A percentile compares a stretch with the other conserved stretches of the same genome.
These are phyloP conservation scores for Scaptodrosophila latifasciaeformis DNA, from an alignment of 2,888 invertebrate genomes.

Conservation along the genomic window DNA sequence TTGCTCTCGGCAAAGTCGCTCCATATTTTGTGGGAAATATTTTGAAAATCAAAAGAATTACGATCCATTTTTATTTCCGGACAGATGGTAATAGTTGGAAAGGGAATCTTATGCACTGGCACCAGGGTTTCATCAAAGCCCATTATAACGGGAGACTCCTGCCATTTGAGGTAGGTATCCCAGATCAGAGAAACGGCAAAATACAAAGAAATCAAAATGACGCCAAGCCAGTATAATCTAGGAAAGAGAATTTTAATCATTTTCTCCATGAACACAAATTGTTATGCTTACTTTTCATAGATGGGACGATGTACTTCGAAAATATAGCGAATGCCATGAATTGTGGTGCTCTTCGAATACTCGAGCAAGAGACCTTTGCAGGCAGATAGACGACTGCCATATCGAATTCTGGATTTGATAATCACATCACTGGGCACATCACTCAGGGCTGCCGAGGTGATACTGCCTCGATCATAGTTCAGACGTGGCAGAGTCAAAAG, in stretches of 20 bases:
- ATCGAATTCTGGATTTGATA: constrained; percentile 70
- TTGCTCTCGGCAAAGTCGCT: constrained; percentile 36
- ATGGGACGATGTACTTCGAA: constrained; percentile 71
- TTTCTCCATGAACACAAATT: constrained; percentile 28
- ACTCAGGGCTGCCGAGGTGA: constrained; percentile 67
- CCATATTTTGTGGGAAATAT: constrained; percentile 53
- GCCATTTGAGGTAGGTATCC: constrained; percentile 70
- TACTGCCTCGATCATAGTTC: constrained; percentile 50
- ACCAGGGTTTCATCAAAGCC: constrained; percentile 72
- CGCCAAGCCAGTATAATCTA: constrained; percentile 68
- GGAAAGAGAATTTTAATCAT: not conserved
- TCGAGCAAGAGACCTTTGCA: constrained; percentile 70
- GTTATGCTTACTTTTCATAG: constrained; percentile 72
- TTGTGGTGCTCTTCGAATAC: constrained; percentile 69
- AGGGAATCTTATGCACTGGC: constrained; percentile 70
- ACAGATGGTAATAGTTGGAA: constrained; percentile 72
- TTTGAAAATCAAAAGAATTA: constrained; percentile 62
- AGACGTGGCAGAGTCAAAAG: constrained; percentile 47
- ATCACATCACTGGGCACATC: constrained; percentile 73
- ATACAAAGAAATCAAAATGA: constrained; percentile 67
- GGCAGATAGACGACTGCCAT: constrained; percentile 66
- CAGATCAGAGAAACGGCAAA: constrained; percentile 68
- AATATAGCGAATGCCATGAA: constrained; percentile 73
- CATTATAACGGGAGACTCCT: constrained; percentile 69
- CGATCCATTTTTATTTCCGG: constrained; percentile 73